Evolutionary conservation across 1,140 invertebrate genomes (phyloP), one percentile per base, ranked within the genome.

Genomic region (Holcopasites calliopsidis): DNA sequence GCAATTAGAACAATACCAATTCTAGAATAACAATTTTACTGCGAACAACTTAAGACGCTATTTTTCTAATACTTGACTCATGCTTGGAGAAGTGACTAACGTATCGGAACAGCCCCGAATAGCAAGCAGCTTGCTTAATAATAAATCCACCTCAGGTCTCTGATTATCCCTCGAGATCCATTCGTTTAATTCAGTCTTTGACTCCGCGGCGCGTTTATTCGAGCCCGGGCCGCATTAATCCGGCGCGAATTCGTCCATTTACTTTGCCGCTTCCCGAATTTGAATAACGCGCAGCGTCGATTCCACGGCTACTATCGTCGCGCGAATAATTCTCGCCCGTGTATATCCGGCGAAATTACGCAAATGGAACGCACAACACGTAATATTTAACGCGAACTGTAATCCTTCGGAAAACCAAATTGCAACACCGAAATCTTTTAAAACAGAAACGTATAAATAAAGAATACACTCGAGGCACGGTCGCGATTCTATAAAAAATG

Each of bases 111-210:
- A 44, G n/a, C n/a, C n/a, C n/a, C n/a, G n/a, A 44, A 44, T 44
- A 10, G 18, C 11, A 44, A 10, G 42, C 18, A 11, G 5, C 8
- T 33, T 7, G 31, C 42, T 26, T 35, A 38, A 44, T 31, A 50
- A 50, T 50, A 47, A 60, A 62, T 40, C 18, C 38, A 61, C 7
- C 7, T 6, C 23, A 8, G 13, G 18, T 2, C 8, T 0, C 1
- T 1, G 2, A 21, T 5, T 23, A 21, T 33, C 47, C 16, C 21
- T 10, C 44, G 35, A 16, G 18, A 21, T 62, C 18, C 23, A 44
- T 62, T 72, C 64, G 65, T 64, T 69, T 44, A 44, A 57, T 58
- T 47, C 21, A 3, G 13, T 55, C 65, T 70, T 70, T 70, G 21
- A 47, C n/a, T 21, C 28, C 2, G 6, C 5, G 5, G 4, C 8